Evolutionary conservation across 2,113 vertebrate genomes (phyloP).

Genomic region (Thymallus thymallus): DNA sequence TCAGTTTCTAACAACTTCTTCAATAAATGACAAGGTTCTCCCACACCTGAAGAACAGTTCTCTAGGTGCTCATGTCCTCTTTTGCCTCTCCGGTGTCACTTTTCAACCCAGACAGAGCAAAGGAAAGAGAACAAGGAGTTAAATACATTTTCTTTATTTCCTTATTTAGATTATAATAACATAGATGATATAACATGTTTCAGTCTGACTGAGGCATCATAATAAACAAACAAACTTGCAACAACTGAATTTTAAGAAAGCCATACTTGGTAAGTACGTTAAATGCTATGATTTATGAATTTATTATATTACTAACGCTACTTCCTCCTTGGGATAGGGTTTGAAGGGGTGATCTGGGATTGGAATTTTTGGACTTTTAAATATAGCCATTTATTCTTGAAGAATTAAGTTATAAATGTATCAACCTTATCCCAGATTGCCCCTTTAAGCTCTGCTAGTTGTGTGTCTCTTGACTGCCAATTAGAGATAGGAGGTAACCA

Average conservation of each 20-base stretch:
- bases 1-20: not conserved
- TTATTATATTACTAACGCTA: not conserved
- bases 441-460: conserved; percentile 2
- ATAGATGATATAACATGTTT: not conserved
- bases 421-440: conserved; percentile 14
- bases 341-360: too few species aligned
- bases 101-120: conserved; percentile 6
- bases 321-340: not conserved
- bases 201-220: conserved; percentile 25
- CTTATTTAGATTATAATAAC: conserved; percentile 15
- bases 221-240: conserved; percentile 31
- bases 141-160: not conserved
- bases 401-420: conserved; percentile 29
- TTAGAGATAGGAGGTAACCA: conserved; percentile 28
- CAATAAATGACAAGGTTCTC: conserved; percentile 1
- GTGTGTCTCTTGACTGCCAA: conserved; percentile 22
- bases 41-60: not conserved
- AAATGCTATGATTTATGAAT: not conserved
- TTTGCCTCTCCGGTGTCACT: not conserved
- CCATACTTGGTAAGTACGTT: not conserved
- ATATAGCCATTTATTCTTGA: too few species aligned
- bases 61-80: not conserved
- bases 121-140: not conserved
- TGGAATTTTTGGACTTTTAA: too few species aligned
- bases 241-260: not conserved